Base-by-base conservation (phyloP, 2,113 vertebrate genomes). In the Manacus vitellinus region DNA sequence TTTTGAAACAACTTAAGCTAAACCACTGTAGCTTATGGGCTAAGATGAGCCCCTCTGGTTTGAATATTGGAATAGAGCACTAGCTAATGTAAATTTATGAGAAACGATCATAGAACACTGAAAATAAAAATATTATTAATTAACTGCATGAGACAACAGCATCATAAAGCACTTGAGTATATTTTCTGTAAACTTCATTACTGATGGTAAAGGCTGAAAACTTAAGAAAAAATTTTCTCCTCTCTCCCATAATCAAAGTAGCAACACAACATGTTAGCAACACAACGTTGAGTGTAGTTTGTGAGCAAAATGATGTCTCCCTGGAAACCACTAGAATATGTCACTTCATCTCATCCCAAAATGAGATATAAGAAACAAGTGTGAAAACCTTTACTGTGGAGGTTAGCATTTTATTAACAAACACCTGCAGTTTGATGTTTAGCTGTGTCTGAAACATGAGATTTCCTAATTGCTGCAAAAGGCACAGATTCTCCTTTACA, bases 41-140 rank as follows among this genome's bases (percentile, higher is more conserved):
- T 92, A 71, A 3, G 14, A 83, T 46, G 80, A 94, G 43, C 14
- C 59, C 22, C 51, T 30, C 55, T 58, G 71, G 63, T 22, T 24
- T 77, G 39, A 85, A 72, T 89, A 82, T 25, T 56, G 61, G 44
- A 92, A 78, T 27, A 91, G 15, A 75, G 23, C 14, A 55, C 18
- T 73, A 86, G 27, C 3, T 79, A 93, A 85, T 76, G 41, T 73
- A 71, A 89, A 94, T 79, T 61, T 83, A 74, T 51, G 75, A 93
- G 51, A 94, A 88, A 73, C 11, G 1, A 95, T 92, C 74, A 76
- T 51, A 83, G 37, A 88, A 80, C 4, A 12, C 19, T 81, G 79
- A 43, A 89, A 94, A 87, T 61, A 24, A 92, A 95, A 92, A 70
- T 86, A 58, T 67, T 88, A 54, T 90, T 93, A 66, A 95, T 95